These are phyloP conservation scores for Drosophila imparisetae DNA, from an alignment of 2,888 invertebrate species.

Conservation along the genomic window DNA sequence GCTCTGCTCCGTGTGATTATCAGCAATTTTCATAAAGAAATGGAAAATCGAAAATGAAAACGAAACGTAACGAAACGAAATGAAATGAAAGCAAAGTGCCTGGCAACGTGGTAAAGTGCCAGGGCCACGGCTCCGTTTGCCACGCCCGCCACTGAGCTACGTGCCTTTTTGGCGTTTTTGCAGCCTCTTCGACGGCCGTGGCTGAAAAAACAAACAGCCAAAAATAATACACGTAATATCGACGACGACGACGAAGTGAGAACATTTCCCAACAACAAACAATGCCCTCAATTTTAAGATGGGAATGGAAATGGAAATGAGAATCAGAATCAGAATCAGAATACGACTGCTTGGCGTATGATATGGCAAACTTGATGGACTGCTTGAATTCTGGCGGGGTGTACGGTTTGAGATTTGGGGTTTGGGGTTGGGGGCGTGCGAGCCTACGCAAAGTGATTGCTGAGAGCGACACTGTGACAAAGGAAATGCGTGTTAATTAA, in stretches of 20 bases:
- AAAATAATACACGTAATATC: slow-evolving; percentile 63
- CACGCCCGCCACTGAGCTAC: slow-evolving; percentile 68
- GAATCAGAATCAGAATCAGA: not conserved
- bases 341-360: not conserved
- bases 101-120: slow-evolving; percentile 76
- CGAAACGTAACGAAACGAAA: slow-evolving; percentile 33
- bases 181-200: slow-evolving; percentile 62
- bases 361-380: not conserved
- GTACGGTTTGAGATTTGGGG: not conserved
- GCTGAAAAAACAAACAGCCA: slow-evolving; percentile 59
- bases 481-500: slow-evolving; percentile 36
- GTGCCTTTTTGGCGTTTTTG: slow-evolving; percentile 75
- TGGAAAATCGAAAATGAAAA: slow-evolving; percentile 64
- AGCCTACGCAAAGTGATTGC: slow-evolving; percentile 25
- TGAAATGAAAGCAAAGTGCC: slow-evolving; percentile 70
- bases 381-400: not conserved
- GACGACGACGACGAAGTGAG: slow-evolving; percentile 17
- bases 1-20: slow-evolving; percentile 60
- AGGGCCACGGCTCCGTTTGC: slow-evolving; percentile 61
- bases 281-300: slow-evolving; percentile 31
- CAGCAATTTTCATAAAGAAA: slow-evolving; percentile 76
- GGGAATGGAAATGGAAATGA: slow-evolving; percentile 6
- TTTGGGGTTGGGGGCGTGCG: slow-evolving; percentile 29
- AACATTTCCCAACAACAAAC: slow-evolving; percentile 35
- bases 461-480: slow-evolving; percentile 17